Percentiles rank a stretch among this genome's conserved stretches.
phyloP scores from a whole-genome alignment of 1,140 invertebrate genomes.

The Dendroctonus ponderosae region DNA sequence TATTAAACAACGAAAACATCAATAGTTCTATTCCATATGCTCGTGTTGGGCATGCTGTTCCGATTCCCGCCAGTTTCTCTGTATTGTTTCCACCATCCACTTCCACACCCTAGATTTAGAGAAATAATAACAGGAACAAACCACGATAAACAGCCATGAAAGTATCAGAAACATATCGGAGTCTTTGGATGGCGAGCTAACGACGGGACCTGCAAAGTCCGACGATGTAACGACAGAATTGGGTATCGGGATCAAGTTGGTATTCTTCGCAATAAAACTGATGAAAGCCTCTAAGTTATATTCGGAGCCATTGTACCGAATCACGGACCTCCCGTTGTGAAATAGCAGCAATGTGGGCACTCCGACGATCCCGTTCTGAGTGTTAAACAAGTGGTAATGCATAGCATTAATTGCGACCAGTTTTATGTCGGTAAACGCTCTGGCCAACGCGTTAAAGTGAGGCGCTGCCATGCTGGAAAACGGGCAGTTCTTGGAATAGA shows the following conservation, averaged over 20 bases:
- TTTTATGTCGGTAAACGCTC: slow-evolving; percentile 81
- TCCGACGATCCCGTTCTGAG: slow-evolving; percentile 90
- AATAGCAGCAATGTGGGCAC: slow-evolving; percentile 90
- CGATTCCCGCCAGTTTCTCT: slow-evolving; percentile 87
- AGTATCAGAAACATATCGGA: slow-evolving; percentile 81
- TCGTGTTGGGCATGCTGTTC: slow-evolving; percentile 86
- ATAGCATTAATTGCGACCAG: slow-evolving; percentile 89
- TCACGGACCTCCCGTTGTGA: slow-evolving; percentile 85
- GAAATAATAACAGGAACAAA: slow-evolving; percentile 76
- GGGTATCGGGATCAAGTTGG: slow-evolving; percentile 66
- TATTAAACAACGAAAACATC: no score
- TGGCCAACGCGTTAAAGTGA: slow-evolving; percentile 84
- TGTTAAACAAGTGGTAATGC: slow-evolving; percentile 82
- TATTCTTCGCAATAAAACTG: slow-evolving; percentile 78
- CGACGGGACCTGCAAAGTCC: slow-evolving; percentile 78
- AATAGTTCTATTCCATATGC: slow-evolving; percentile 56
- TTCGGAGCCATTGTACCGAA: slow-evolving; percentile 82
- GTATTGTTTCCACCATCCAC: slow-evolving; percentile 78
- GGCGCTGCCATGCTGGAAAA: slow-evolving; percentile 88
- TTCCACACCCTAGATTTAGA: slow-evolving; percentile 75
- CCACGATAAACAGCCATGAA: slow-evolving; percentile 81
- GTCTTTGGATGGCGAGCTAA: slow-evolving; percentile 67
- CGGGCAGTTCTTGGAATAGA: slow-evolving; percentile 86
- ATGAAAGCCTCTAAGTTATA: slow-evolving; percentile 78
- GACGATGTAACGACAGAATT: slow-evolving; percentile 69